phyloP scores from a whole-genome alignment of 1,140 invertebrate species.

The Drosophila persimilis region DNA sequence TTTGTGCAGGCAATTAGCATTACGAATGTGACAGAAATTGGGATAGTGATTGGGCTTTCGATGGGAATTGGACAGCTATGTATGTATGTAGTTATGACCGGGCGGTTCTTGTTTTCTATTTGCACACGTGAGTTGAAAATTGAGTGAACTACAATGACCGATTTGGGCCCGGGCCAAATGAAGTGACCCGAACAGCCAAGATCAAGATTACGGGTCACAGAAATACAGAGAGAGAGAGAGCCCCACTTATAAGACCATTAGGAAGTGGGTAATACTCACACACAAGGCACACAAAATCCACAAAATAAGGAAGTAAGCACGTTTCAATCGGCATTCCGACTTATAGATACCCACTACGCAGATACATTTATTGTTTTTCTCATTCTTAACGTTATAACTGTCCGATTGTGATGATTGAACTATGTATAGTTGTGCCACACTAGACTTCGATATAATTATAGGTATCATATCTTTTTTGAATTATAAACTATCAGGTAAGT shows the following conservation, averaged over 20 bases:
- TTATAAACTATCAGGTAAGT: too few relatives aligned
- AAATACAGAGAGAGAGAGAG: slow-evolving; percentile 8
- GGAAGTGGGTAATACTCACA: slow-evolving; percentile 32
- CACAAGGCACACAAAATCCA: slow-evolving; percentile 21
- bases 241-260: slow-evolving; percentile 69
- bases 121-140: slow-evolving; percentile 50
- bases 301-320: too few relatives aligned
- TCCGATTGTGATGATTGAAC: too few relatives aligned
- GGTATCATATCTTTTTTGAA: too few relatives aligned
- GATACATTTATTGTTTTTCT: background rate
- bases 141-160: slow-evolving; percentile 22
- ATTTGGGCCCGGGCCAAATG: slow-evolving; percentile 14
- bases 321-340: slow-evolving; percentile 23
- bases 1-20: slow-evolving; percentile 52
- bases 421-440: too few relatives aligned
- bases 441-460: too few relatives aligned
- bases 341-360: background rate
- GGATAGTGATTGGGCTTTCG: slow-evolving; percentile 2
- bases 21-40: slow-evolving; percentile 25
- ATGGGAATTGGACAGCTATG: background rate
- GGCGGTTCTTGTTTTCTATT: slow-evolving; percentile 41
- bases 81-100: background rate
- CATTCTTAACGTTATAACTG: too few relatives aligned
- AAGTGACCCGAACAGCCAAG: slow-evolving; percentile 32
- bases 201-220: slow-evolving; percentile 53